Base-by-base conservation (phyloP, 2,113 vertebrate species). In the Cyanistes caeruleus region DNA sequence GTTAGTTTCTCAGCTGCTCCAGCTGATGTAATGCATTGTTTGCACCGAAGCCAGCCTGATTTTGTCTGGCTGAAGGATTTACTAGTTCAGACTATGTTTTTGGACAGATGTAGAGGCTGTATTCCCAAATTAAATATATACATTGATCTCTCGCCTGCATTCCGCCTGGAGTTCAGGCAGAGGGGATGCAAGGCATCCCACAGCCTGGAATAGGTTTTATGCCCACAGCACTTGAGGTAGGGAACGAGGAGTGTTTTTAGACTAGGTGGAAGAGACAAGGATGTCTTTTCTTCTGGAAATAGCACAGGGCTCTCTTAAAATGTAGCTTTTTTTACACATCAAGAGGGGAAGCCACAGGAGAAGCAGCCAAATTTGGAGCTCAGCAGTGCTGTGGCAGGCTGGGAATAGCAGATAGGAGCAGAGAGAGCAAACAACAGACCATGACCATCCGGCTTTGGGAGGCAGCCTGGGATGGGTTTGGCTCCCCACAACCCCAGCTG, bases 1-100 rank as follows among this genome's bases (percentile, higher is more conserved):
- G 73, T 52, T 76, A 87, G 84, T 7, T 82, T 64, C 72, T 90
- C 58, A 68, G 75, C 91, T 76, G 82, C 86, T 90, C 52, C 73
- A 87, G 80, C 64, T 95, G 96, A 89, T 37, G 91, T 91, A 70
- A 95, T 81, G 76, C 80, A 44, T 60, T 92, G 76, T 78, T 93
- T 95, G 79, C 2, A 0, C 52, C 0, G 0, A 89, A 92, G 84
- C 60, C 84, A 72, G 78, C 33, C 68, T 16, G 1, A 70, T 72
- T 93, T 87, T 24, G 10, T 84, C 77, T 86, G 58, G 60, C 65
- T 68, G 69, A 87, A 84, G 86, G 64, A 70, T 80, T 80, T 52
- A 51, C 14, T 73, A 20, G 55, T 74, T 77, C 70, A 75, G 62
- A 44, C 22, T 55, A 13, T 35, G 53, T 39, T 59, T 87, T n/a